Evolutionary conservation across 2,888 invertebrate genomes (phyloP).

Genomic region (Tetanocera ferruginea): DNA sequence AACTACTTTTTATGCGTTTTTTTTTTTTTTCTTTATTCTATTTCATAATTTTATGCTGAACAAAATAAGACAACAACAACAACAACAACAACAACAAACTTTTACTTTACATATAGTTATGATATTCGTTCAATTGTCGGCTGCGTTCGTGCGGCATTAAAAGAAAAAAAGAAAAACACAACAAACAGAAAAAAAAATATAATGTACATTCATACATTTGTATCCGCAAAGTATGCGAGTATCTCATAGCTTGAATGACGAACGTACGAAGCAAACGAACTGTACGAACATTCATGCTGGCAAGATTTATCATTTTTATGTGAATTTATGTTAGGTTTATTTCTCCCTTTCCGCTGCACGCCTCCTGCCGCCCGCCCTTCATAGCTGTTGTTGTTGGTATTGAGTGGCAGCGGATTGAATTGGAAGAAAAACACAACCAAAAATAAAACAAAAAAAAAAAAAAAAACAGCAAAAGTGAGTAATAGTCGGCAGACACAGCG

Average conservation of each 20-base stretch:
- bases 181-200: neutral
- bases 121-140: neutral
- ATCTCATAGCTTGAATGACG: neutral
- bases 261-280: neutral
- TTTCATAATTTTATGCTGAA: neutral
- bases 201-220: neutral
- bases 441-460: too few relatives aligned
- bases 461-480: constrained; percentile 2
- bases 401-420: constrained; percentile 24
- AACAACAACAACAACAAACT: neutral
- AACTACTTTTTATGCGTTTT: neutral
- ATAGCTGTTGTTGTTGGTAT: constrained; percentile 31
- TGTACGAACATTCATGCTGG: neutral
- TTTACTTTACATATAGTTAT: neutral
- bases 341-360: neutral
- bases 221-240: constrained; percentile 9
- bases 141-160: neutral
- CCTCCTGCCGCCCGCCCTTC: constrained; percentile 3
- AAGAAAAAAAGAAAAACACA: too few relatives aligned
- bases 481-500: constrained; percentile 43
- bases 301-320: constrained; percentile 31
- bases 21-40: too few relatives aligned
- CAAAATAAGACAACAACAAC: neutral
- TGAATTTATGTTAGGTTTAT: constrained; percentile 16
- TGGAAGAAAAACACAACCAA: too few relatives aligned